These are phyloP conservation scores for Pantherophis alleghaniensis DNA, from an alignment of 2,797 vertebrate species.

Conservation along the genomic window DNA sequence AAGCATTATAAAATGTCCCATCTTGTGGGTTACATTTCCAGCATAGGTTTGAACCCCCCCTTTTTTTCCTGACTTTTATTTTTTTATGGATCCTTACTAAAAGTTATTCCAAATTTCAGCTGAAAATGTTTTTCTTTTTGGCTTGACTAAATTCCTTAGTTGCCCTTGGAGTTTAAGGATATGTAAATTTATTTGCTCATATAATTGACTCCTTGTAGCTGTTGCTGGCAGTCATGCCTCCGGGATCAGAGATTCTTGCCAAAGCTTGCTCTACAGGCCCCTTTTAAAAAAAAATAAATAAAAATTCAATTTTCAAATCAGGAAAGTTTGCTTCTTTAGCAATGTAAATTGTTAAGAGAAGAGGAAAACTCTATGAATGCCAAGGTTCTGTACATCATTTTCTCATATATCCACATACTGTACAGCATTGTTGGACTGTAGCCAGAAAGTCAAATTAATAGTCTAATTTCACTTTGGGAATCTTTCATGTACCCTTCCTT, in stretches of 20 bases:
- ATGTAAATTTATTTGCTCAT: neutral
- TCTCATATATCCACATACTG: neutral
- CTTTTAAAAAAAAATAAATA: neutral
- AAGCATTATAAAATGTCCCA: neutral
- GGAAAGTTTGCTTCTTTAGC: neutral
- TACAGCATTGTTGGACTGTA: neutral
- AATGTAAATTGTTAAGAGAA: neutral
- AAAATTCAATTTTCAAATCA: neutral
- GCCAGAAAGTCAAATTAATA: neutral
- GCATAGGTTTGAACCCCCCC: neutral
- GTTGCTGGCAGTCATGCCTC: neutral
- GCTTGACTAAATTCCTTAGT: neutral
- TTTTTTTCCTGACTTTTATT: neutral
- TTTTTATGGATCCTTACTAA: neutral
- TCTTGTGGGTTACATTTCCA: neutral
- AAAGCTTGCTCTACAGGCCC: neutral
- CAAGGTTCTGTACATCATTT: neutral
- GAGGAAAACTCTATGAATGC: neutral
- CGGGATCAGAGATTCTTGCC: neutral
- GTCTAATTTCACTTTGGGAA: neutral
- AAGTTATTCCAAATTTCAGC: neutral
- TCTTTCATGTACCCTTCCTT: neutral
- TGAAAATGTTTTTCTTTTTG: neutral
- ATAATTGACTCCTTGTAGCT: neutral
- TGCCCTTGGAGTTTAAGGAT: neutral